These are phyloP conservation scores for Vombatus ursinus DNA, from an alignment of 2,113 vertebrate genomes.

Conservation along the genomic window DNA sequence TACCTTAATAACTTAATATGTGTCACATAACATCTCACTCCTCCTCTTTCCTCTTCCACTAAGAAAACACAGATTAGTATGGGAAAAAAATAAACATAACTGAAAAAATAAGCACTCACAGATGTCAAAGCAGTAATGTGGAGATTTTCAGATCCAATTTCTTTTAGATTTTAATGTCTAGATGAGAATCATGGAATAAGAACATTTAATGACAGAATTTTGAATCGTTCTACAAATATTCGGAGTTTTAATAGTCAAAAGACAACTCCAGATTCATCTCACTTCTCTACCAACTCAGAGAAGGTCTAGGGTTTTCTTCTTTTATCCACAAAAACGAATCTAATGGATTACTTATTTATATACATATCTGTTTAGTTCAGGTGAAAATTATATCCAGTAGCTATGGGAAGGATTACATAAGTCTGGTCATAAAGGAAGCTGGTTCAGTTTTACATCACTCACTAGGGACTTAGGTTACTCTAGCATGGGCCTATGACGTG, in stretches of 20 bases:
- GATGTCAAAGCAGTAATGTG: not conserved
- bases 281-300: constrained; percentile 41
- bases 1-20: constrained; percentile 45
- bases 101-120: constrained; percentile 52
- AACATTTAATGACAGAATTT: not conserved
- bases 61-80: constrained; percentile 41
- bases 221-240: constrained; percentile 29
- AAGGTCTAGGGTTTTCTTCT: not conserved
- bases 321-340: constrained; percentile 21
- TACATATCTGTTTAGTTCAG: not conserved
- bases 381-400: not conserved
- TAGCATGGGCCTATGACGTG: not conserved
- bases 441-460: not conserved
- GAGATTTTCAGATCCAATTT: constrained; percentile 41
- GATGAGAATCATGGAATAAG: not conserved
- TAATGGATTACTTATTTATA: not conserved
- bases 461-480: not conserved
- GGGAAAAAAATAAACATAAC: constrained; percentile 20
- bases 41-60: constrained; percentile 4
- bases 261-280: constrained; percentile 2
- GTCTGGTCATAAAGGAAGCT: not conserved
- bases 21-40: constrained; percentile 33
- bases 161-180: constrained; percentile 34
- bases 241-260: constrained; percentile 11
- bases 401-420: not conserved